Evolutionary conservation across 2,113 vertebrate species (phyloP), one percentile per base, ranked within the genome.

Genomic region (Anolis carolinensis): DNA sequence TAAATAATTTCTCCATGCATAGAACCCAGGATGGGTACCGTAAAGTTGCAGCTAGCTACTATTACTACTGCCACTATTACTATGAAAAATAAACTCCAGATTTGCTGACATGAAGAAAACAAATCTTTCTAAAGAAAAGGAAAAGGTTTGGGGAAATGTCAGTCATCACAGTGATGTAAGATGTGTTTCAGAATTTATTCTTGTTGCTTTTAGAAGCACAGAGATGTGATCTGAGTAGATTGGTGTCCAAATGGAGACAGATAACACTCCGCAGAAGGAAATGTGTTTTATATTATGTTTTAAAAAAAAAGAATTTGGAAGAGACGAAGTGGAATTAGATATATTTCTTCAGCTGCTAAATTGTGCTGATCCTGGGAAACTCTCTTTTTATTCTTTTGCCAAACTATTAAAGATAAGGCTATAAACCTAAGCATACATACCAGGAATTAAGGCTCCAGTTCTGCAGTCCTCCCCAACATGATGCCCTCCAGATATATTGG

Each of bases 161-260:
- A 90, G 39, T 94, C 87, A 93, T 87, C 23, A 75, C 94, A 87
- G 91, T 89, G 79, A 87, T 83, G 77, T 16, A 93, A 94, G 65
- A 84, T 67, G 88, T 92, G 18, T 77, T 94, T 85, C 59, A 95
- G 70, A 95, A 94, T 93, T 32, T 93, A 82, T 94, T 93, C 94
- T 90, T 94, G 78, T 93, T 93, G 77, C 90, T 90, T 89, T 94
- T 92, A 91, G 87, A 96, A 95, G 93, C 68, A 76, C 70, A 92
- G 73, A 92, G 90, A 93, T 92, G 89, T 81, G 89, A 87, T 93
- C 86, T 90, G 85, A 90, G 88, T 91, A 95, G 95, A 89, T 34
- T 48, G 27, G 27, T 93, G 89, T 90, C 87, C 92, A 81, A 93
- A 93, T 95, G 95, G 11, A 63, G 79, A 86, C 81, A 81, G 88